A percentile compares a stretch with the other conserved stretches of the same genome.
These are phyloP conservation scores for Ploceus nigricollis DNA, from an alignment of 2,113 vertebrate genomes.

Conservation along the genomic window DNA sequence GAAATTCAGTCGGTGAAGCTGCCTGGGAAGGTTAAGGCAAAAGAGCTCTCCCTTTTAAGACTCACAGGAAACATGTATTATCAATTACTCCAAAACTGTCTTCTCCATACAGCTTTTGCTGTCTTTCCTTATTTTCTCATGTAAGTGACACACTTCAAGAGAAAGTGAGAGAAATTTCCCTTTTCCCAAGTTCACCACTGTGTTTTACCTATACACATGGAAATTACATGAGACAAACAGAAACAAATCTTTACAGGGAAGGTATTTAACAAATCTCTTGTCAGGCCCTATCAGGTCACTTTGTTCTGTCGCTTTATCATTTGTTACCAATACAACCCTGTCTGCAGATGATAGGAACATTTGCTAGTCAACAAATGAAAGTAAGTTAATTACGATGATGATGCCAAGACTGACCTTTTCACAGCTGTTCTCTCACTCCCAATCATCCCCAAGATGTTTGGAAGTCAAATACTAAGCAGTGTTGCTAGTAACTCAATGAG, in stretches of 20 bases:
- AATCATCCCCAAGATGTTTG: background rate
- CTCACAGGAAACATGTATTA: background rate
- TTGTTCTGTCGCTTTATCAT: background rate
- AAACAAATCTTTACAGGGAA: background rate
- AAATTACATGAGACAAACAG: background rate
- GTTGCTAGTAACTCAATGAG: background rate
- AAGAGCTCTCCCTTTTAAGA: background rate
- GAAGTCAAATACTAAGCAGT: background rate
- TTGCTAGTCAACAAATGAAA: background rate
- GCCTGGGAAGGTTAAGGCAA: background rate
- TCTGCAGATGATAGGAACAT: background rate
- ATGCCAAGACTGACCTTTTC: background rate
- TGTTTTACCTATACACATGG: background rate
- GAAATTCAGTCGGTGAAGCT: background rate
- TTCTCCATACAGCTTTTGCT: background rate
- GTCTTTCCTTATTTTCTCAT: background rate
- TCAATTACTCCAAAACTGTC: background rate
- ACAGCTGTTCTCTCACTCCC: background rate
- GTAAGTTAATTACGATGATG: background rate
- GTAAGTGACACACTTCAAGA: background rate
- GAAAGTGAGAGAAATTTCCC: background rate
- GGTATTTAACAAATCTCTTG: background rate
- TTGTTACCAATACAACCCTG: background rate
- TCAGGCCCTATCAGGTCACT: background rate
- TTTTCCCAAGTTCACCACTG: background rate